Conservation (phyloP, 1,140 invertebrate genomes). For the Linepithema humile region DNA sequence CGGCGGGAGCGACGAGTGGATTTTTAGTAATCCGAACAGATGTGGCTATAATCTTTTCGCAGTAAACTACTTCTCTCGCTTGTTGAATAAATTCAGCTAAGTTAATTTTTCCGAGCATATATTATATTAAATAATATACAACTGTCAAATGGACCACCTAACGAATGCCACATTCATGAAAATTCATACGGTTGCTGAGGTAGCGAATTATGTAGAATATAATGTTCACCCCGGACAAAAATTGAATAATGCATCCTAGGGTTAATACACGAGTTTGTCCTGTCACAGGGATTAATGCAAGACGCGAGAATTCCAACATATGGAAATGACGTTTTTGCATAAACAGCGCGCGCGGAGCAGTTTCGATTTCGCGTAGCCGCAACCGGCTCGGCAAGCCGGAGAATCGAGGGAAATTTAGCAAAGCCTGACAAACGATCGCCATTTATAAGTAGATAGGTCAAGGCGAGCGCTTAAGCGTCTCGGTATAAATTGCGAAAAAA, state of each 20-base stretch:
- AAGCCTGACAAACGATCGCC: conserved; percentile 50
- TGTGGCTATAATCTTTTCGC: neutral
- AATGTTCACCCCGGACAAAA: conserved; percentile 23
- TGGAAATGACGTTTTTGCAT: conserved; percentile 53
- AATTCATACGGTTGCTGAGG: conserved; percentile 31
- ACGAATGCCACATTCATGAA: neutral
- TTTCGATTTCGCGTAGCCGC: conserved; percentile 26
- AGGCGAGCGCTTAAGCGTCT: conserved; percentile 61
- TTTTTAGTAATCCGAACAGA: neutral
- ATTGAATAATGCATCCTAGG: conserved; percentile 28
- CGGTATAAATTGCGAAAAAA: conserved; percentile 55
- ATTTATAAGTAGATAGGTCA: conserved; percentile 69
- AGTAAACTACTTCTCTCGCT: neutral
- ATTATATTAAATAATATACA: neutral
- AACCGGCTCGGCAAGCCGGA: conserved; percentile 1
- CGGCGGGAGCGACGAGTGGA: neutral
- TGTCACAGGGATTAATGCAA: conserved; percentile 57
- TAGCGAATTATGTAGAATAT: conserved; percentile 28
- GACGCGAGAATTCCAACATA: conserved; percentile 29
- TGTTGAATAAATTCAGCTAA: neutral
- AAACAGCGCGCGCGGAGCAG: neutral
- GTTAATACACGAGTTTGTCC: conserved; percentile 26
- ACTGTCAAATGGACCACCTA: neutral
- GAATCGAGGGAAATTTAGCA: conserved; percentile 48
- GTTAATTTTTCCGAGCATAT: neutral